Conservation (phyloP, 2,888 invertebrate species). For the Sylvicola fuscatus region DNA sequence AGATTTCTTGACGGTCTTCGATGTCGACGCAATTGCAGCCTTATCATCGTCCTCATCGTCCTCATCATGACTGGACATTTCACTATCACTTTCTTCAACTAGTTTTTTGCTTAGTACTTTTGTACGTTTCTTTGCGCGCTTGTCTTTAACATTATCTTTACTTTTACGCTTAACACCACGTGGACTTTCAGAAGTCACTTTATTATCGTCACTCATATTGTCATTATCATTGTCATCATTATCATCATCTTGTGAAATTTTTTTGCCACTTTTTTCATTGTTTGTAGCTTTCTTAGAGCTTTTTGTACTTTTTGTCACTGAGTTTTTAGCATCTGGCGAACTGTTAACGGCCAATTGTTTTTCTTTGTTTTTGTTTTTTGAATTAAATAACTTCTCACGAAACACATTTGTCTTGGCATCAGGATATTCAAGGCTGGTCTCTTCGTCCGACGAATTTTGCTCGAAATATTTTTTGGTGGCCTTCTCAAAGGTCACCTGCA, state of each 20-base stretch:
- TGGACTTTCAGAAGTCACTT: not conserved
- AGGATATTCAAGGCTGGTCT: constrained; percentile 46
- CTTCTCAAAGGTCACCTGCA: constrained; percentile 61
- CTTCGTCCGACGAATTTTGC: constrained; percentile 59
- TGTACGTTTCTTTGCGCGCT: constrained; percentile 17
- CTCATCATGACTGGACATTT: constrained; percentile 3
- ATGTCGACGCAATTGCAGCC: constrained; percentile 3
- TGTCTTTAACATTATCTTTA: constrained; percentile 19
- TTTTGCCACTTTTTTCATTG: constrained; percentile 8
- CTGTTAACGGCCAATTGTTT: constrained; percentile 5
- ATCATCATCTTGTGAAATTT: constrained; percentile 5
- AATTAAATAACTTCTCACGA: constrained; percentile 23
- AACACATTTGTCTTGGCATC: constrained; percentile 26
- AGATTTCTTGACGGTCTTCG: constrained; percentile 6
- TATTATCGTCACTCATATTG: constrained; percentile 2
- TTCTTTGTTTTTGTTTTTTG: constrained; percentile 6
- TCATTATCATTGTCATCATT: constrained; percentile 1
- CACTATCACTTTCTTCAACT: constrained; percentile 1
- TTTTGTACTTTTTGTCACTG: too few species aligned
- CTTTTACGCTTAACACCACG: constrained; percentile 18
- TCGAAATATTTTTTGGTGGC: constrained; percentile 68
- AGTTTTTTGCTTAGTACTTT: constrained; percentile 4
- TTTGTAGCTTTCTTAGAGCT: constrained; percentile 7
- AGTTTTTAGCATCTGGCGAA: constrained; percentile 1
- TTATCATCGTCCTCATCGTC: constrained; percentile 8